Conservation (phyloP, 1,140 invertebrate species). For the Drosophila ohnishii region DNA sequence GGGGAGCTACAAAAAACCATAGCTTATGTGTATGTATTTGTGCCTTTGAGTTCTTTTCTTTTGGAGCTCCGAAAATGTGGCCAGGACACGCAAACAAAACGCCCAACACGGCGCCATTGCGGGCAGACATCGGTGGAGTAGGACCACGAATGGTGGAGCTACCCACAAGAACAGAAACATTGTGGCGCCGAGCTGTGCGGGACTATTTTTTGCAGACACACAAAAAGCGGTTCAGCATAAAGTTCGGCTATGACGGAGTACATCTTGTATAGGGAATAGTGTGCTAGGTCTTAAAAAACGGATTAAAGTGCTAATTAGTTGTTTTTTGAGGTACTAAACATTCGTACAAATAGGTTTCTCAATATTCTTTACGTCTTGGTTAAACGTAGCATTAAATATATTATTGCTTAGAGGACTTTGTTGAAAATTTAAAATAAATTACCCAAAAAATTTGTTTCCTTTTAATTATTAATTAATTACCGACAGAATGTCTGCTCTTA, state of each 20-base stretch:
- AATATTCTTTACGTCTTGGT: neutral
- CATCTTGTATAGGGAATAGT: neutral
- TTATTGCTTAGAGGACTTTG: too few species aligned
- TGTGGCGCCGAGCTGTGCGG: slow-evolving; percentile 58
- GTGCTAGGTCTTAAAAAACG: neutral
- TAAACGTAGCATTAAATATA: neutral
- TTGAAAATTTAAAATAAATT: too few species aligned
- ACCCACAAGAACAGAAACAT: slow-evolving; percentile 35
- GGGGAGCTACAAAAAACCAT: slow-evolving; percentile 43
- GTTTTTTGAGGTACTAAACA: too few species aligned
- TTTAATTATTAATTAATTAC: slow-evolving; percentile 1
- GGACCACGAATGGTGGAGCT: slow-evolving; percentile 19
- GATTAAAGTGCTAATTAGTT: neutral
- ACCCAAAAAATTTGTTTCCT: too few species aligned
- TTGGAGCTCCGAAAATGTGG: slow-evolving; percentile 58
- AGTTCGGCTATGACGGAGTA: slow-evolving; percentile 2
- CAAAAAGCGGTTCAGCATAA: slow-evolving; percentile 3
- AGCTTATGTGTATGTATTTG: slow-evolving; percentile 2
- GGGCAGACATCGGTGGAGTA: slow-evolving; percentile 46
- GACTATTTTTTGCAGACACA: slow-evolving; percentile 13
- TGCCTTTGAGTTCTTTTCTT: slow-evolving; percentile 2
- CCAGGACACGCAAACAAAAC: slow-evolving; percentile 67
- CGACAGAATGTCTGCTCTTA: neutral
- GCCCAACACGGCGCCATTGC: slow-evolving; percentile 68
- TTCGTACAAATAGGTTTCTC: too few species aligned